phyloP scores from a whole-genome alignment of 1,140 invertebrate genomes.

The Drosophila nasuta region DNA sequence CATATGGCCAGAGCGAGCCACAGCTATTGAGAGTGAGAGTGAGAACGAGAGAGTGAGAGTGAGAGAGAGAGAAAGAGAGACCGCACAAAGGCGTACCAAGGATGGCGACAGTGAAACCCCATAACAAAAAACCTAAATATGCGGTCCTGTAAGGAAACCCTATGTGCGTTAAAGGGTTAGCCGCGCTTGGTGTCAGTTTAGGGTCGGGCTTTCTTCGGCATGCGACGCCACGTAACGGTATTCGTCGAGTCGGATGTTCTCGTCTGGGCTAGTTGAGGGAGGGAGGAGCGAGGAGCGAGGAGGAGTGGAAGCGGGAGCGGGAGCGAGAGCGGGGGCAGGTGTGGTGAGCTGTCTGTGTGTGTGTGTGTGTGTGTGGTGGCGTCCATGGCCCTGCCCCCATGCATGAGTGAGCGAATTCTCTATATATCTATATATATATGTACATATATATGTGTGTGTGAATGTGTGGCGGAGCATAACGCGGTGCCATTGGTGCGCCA shows the following conservation, averaged over 20 bases:
- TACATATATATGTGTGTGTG: slow-evolving; percentile 32
- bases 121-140: slow-evolving; percentile 85
- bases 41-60: slow-evolving; percentile 19
- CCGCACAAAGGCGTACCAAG: slow-evolving; percentile 34
- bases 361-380: slow-evolving; percentile 25
- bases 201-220: slow-evolving; percentile 80
- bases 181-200: slow-evolving; percentile 84
- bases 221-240: slow-evolving; percentile 67
- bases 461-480: slow-evolving; percentile 81
- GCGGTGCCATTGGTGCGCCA: slow-evolving; percentile 85
- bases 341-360: slow-evolving; percentile 21
- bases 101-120: slow-evolving; percentile 59
- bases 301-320: neutral
- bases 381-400: slow-evolving; percentile 45
- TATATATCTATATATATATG: slow-evolving; percentile 19
- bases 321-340: neutral
- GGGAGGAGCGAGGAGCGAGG: too few relatives aligned
- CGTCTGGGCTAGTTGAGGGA: neutral
- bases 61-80: slow-evolving; percentile 31
- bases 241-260: slow-evolving; percentile 57
- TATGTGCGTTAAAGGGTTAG: slow-evolving; percentile 85
- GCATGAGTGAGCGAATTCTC: slow-evolving; percentile 38
- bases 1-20: neutral
- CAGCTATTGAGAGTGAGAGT: slow-evolving; percentile 20
- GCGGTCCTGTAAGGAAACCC: slow-evolving; percentile 85